phyloP scores from a whole-genome alignment of 2,888 invertebrate species.

The Cordilura impudica region DNA sequence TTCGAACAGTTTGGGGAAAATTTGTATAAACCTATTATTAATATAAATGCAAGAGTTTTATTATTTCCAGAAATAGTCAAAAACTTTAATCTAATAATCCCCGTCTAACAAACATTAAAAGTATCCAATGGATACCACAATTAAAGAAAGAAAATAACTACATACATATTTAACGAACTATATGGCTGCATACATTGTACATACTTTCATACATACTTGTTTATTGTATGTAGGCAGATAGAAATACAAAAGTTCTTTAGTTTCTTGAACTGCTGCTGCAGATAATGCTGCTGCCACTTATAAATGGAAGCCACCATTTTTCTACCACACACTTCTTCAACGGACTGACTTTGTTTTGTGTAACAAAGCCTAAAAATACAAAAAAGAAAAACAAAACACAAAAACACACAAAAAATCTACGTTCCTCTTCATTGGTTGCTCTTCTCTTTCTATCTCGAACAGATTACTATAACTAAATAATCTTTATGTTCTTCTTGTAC shows the following conservation, averaged over 20 bases:
- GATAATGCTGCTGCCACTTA: slow-evolving; percentile 27
- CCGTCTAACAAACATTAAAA: slow-evolving; percentile 41
- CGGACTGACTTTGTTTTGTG: slow-evolving; percentile 2
- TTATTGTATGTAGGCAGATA: neutral
- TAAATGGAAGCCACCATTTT: slow-evolving; percentile 49
- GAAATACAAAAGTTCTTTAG: slow-evolving; percentile 29
- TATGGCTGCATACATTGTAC: neutral
- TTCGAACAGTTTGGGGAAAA: too few relatives aligned
- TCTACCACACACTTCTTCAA: slow-evolving; percentile 3
- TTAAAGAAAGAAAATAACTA: slow-evolving; percentile 18
- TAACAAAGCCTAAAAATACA: slow-evolving; percentile 27
- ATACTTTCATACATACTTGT: neutral
- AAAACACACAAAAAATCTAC: slow-evolving; percentile 18
- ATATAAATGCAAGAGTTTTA: too few relatives aligned
- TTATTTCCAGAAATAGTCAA: too few relatives aligned
- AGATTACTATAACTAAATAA: slow-evolving; percentile 43
- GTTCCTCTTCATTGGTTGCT: slow-evolving; percentile 62
- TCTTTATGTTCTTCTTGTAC: slow-evolving; percentile 40
- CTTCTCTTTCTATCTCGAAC: slow-evolving; percentile 53
- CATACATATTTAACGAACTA: slow-evolving; percentile 26
- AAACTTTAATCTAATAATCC: slow-evolving; percentile 24
- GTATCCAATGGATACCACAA: slow-evolving; percentile 59
- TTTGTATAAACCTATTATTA: too few relatives aligned
- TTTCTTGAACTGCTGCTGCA: slow-evolving; percentile 50
- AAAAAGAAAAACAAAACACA: slow-evolving; percentile 13